phyloP scores from a whole-genome alignment of 2,888 invertebrate genomes.

The Eubasilissa splendida region DNA sequence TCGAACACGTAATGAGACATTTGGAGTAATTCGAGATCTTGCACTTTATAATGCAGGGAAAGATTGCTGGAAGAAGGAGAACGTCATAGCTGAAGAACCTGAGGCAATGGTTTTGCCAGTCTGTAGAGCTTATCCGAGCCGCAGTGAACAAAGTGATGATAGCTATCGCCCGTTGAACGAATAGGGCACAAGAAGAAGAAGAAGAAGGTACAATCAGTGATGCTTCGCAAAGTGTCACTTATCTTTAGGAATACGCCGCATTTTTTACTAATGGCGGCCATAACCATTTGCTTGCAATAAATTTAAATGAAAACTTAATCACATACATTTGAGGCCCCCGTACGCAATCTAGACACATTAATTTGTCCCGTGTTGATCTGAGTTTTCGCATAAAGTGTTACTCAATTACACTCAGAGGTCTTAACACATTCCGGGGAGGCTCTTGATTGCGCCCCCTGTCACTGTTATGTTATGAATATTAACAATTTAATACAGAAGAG shows the following conservation, averaged over 20 bases:
- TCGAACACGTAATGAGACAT: too few relatives aligned
- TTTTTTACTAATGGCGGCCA: slow-evolving; percentile 22
- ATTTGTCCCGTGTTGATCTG: slow-evolving; percentile 50
- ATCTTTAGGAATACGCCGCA: background rate
- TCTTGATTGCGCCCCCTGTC: background rate
- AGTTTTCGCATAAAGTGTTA: slow-evolving; percentile 47
- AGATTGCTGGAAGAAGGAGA: too few relatives aligned
- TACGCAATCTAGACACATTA: slow-evolving; percentile 12
- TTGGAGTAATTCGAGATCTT: too few relatives aligned
- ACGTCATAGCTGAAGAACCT: too few relatives aligned
- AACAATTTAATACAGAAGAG: slow-evolving; percentile 25
- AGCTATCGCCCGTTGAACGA: background rate
- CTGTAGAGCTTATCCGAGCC: background rate
- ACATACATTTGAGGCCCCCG: slow-evolving; percentile 5
- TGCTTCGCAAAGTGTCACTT: background rate
- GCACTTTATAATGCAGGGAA: too few relatives aligned
- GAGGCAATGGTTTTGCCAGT: background rate
- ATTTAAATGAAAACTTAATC: slow-evolving; percentile 37
- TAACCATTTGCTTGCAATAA: slow-evolving; percentile 29
- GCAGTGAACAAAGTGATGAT: background rate
- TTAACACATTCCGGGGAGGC: slow-evolving; percentile 11
- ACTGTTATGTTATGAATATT: slow-evolving; percentile 43
- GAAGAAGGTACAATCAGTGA: background rate
- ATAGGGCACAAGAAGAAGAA: background rate
- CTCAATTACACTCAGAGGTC: slow-evolving; percentile 44